Evolutionary conservation across 30 jellyfish, hydroid and myxozoan species (phyloP).

Genomic region (Aurelia aurita): DNA sequence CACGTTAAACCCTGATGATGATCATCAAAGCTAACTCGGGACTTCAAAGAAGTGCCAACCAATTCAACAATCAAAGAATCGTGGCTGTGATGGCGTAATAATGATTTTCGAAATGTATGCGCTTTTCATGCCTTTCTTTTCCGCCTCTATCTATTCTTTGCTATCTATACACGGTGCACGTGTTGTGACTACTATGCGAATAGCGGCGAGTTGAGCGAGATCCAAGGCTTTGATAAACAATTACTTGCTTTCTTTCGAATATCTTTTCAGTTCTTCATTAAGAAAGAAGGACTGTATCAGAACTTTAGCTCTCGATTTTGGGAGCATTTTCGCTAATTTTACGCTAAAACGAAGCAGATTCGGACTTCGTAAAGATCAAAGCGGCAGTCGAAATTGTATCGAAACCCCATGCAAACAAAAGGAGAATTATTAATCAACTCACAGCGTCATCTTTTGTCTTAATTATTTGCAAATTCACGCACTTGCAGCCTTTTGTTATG

Average conservation of each 20-base stretch:
- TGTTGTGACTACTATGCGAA: conserved; percentile 50
- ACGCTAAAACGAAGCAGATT: not conserved
- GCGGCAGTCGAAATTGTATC: not conserved
- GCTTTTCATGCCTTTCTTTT: conserved; percentile 58
- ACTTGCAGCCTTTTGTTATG: conserved; percentile 63
- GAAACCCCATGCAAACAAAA: not conserved
- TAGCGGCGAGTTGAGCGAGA: not conserved
- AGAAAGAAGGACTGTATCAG: too few relatives aligned
- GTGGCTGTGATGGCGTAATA: conserved; percentile 1
- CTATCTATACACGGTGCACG: conserved; percentile 42
- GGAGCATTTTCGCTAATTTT: not conserved
- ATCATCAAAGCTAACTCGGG: not conserved
- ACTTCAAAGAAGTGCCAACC: too few relatives aligned
- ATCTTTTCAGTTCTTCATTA: too few relatives aligned
- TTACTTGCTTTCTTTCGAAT: not conserved
- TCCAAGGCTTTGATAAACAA: not conserved
- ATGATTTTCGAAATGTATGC: conserved; percentile 41
- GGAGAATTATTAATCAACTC: conserved; percentile 7
- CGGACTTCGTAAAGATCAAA: not conserved
- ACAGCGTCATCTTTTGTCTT: not conserved
- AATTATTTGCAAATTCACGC: conserved; percentile 47
- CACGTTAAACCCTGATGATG: too few relatives aligned
- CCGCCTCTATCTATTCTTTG: conserved; percentile 10
- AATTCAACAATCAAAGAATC: not conserved
- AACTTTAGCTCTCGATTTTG: too few relatives aligned